Evolutionary conservation across 2,797 vertebrate genomes (phyloP), one percentile per base, ranked within the genome.

Genomic region (Percopsis omiscomaycus): DNA sequence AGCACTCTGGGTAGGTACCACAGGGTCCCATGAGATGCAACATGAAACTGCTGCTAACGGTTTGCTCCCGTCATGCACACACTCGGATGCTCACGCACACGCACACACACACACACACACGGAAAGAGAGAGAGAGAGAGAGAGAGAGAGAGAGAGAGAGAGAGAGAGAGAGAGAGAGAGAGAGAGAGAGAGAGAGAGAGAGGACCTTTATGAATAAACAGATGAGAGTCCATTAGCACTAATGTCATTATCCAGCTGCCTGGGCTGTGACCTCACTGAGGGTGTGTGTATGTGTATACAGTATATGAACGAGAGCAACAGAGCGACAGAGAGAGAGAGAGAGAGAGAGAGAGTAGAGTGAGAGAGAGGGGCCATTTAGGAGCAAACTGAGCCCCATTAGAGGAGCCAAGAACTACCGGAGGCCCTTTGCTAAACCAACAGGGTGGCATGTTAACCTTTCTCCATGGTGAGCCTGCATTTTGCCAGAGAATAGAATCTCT

Each of bases 1-100:
- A 83, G 86, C 77, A 84, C 81, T 88, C 77, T 84, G 85, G 85
- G 83, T 84, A 79, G 83, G 85, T 79, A 85, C 82, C 85, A 69
- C 86, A 82, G 75, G n/a, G 55, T 87, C 89, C 85, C 87, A 11
- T 0, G 85, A 82, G 89, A 92, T 58, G 71, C 69, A 84, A 87
- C 14, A 32, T 75, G 82, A 90, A 82, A 84, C 82, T 56, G 4
- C 79, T 56, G 71, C 79, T 78, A 83, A 85, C 58, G 53, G 75
- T 59, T 65, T 60, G 59, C 75, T 71, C 64, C 67, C 52, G 44
- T 0, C 16, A 2, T 13, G 0, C 55, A 3, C 46, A 53, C 32
- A 22, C 59, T 6, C 55, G 45, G 46, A 51, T 68, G 46, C 58
- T 16, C 61, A 46, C 68, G 51, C 53, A 66, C 73, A 42, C 64